Conservation (phyloP, 2,797 vertebrate species). For the Dromococcyx pavoninus region DNA sequence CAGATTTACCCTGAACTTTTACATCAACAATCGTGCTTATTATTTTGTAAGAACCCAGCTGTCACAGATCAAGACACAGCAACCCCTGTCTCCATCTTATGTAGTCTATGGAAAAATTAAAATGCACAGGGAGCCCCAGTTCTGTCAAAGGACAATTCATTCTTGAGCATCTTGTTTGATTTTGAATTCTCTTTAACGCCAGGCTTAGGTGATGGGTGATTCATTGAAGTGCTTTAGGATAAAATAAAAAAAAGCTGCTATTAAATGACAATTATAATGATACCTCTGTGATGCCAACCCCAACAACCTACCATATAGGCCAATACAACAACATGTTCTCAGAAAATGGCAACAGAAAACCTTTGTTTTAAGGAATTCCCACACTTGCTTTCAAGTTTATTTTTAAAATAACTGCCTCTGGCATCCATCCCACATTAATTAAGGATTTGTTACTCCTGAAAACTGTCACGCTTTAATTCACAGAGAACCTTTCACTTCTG, state of each 20-base stretch:
- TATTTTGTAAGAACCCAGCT: not conserved
- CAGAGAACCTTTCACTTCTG: not conserved
- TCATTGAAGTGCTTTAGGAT: not conserved
- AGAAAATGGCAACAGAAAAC: not conserved
- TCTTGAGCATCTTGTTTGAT: constrained; percentile 30
- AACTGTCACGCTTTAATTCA: not conserved
- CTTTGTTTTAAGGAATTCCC: constrained; percentile 30
- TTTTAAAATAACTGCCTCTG: constrained; percentile 59
- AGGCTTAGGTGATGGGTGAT: not conserved
- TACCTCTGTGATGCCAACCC: not conserved
- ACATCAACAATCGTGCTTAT: not conserved
- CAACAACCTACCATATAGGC: not conserved
- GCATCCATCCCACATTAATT: constrained; percentile 51
- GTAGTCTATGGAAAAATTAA: not conserved
- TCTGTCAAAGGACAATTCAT: constrained; percentile 35
- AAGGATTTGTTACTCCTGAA: constrained; percentile 43
- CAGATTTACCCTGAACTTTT: not conserved
- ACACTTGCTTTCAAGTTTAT: constrained; percentile 39
- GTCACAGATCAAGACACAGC: not conserved
- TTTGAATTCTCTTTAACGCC: constrained; percentile 59
- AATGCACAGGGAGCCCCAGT: not conserved
- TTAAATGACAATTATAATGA: constrained; percentile 37
- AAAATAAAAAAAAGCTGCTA: not conserved
- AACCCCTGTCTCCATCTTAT: not conserved
- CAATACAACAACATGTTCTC: not conserved